phyloP scores from a whole-genome alignment of 2,888 invertebrate genomes.

The Cheilosia vernalis region DNA sequence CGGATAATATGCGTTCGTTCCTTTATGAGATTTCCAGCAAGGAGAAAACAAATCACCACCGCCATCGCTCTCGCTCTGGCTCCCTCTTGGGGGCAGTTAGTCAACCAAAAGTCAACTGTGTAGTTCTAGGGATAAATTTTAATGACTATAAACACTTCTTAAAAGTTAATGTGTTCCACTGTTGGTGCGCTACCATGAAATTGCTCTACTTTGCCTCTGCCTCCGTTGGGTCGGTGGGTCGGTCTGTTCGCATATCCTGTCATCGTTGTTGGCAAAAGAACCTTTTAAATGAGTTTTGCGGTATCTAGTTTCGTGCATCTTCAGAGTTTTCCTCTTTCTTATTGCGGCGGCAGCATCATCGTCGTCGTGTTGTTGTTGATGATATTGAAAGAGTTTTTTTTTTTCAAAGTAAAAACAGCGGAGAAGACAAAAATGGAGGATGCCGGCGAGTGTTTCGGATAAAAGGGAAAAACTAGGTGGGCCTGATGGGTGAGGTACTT shows the following conservation, averaged over 20 bases:
- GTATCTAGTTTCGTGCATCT: conserved; percentile 62
- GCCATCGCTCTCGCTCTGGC: conserved; percentile 2
- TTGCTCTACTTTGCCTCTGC: conserved; percentile 20
- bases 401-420: conserved; percentile 3
- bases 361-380: conserved; percentile 48
- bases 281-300: conserved; percentile 64
- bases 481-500: conserved; percentile 12
- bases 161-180: conserved; percentile 72
- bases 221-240: background rate
- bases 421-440: background rate
- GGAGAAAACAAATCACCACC: conserved; percentile 64
- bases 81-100: conserved; percentile 70
- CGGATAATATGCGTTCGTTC: conserved; percentile 61
- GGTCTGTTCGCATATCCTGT: conserved; percentile 58
- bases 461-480: background rate
- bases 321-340: conserved; percentile 23
- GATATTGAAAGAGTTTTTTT: conserved; percentile 46
- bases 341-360: conserved; percentile 8
- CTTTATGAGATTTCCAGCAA: conserved; percentile 52
- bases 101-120: conserved; percentile 72
- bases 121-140: conserved; percentile 72
- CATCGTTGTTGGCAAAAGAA: conserved; percentile 36
- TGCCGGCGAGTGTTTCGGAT: background rate
- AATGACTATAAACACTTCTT: conserved; percentile 75
- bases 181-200: conserved; percentile 22